Conservation (phyloP, 2,797 vertebrate species). For the Notolepis coatsorum region DNA sequence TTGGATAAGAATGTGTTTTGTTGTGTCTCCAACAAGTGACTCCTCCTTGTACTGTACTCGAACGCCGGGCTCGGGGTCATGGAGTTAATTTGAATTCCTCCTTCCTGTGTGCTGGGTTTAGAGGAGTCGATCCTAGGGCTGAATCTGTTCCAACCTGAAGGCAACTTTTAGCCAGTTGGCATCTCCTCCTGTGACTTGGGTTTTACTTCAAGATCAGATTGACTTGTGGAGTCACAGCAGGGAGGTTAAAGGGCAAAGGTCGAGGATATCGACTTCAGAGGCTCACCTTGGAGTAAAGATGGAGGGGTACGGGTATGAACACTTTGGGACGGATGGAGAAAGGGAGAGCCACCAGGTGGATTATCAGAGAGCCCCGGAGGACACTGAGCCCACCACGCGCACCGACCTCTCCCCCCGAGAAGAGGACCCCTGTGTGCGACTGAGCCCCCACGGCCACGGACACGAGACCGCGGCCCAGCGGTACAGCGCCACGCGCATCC, state of each 20-base stretch:
- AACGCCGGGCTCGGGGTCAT: conserved; percentile 2
- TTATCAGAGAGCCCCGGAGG: conserved; percentile 72
- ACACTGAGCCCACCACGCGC: conserved; percentile 43
- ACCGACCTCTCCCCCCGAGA: conserved; percentile 25
- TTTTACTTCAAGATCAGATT: neutral
- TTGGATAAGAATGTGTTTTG: conserved; percentile 36
- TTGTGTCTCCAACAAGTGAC: conserved; percentile 2
- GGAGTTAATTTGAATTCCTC: neutral
- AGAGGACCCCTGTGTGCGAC: conserved; percentile 38
- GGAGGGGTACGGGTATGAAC: conserved; percentile 64
- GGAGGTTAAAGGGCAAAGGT: conserved; percentile 19
- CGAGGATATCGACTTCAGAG: conserved; percentile 23
- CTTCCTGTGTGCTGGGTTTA: neutral
- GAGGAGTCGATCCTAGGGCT: neutral
- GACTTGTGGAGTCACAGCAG: neutral
- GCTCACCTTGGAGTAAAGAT: conserved; percentile 61
- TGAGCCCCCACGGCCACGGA: conserved; percentile 56
- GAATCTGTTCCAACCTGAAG: neutral
- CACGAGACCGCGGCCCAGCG: conserved; percentile 88
- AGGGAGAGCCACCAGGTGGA: conserved; percentile 59
- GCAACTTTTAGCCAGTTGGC: conserved; percentile 25
- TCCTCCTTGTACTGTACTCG: conserved; percentile 11
- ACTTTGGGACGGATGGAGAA: conserved; percentile 42
- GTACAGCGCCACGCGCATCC: conserved; percentile 85
- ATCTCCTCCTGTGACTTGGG: neutral